Percentiles rank a stretch among this genome's conserved stretches.
phyloP scores from a whole-genome alignment of 2,888 invertebrate genomes.

The Oscheius sp. region DNA sequence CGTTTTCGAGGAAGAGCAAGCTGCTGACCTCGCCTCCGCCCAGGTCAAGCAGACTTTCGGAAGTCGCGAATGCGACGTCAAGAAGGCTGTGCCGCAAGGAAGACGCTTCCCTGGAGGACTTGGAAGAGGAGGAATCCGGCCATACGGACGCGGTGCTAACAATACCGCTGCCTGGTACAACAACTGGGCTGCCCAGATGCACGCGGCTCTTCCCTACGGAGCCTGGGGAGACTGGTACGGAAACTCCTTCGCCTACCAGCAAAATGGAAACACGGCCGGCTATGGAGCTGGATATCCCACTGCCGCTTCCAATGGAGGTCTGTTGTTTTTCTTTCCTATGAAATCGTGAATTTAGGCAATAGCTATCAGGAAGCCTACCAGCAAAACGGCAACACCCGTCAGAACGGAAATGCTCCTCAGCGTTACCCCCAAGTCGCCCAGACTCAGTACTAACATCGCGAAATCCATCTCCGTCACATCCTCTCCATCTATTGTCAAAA shows the following conservation, averaged over 20 bases:
- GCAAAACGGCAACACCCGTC: slow-evolving; percentile 44
- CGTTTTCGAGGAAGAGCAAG: slow-evolving; percentile 73
- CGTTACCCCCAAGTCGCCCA: slow-evolving; percentile 55
- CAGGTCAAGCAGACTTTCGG: slow-evolving; percentile 71
- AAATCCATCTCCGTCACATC: slow-evolving; percentile 12
- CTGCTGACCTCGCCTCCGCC: slow-evolving; percentile 70
- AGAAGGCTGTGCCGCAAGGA: slow-evolving; percentile 73
- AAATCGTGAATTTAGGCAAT: slow-evolving; percentile 25
- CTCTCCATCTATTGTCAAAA: slow-evolving; percentile 46
- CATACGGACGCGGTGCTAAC: slow-evolving; percentile 53
- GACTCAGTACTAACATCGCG: slow-evolving; percentile 48
- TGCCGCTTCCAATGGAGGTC: slow-evolving; percentile 34
- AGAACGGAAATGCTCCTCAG: slow-evolving; percentile 45
- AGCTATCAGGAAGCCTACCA: slow-evolving; percentile 51
- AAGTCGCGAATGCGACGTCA: slow-evolving; percentile 73
- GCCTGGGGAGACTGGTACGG: slow-evolving; percentile 65
- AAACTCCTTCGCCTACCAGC: slow-evolving; percentile 50
- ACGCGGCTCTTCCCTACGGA: slow-evolving; percentile 63
- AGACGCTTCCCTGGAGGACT: slow-evolving; percentile 56
- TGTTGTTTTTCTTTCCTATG: background rate
- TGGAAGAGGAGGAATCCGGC: slow-evolving; percentile 43
- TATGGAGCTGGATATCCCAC: slow-evolving; percentile 41
- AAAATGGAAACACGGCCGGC: slow-evolving; percentile 42
- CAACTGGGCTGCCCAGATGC: slow-evolving; percentile 51
- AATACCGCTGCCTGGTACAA: slow-evolving; percentile 52